Percentiles rank a stretch among this genome's conserved stretches.
These are phyloP conservation scores for Orthosia gothica DNA, from an alignment of 2,888 invertebrate genomes.

Conservation along the genomic window DNA sequence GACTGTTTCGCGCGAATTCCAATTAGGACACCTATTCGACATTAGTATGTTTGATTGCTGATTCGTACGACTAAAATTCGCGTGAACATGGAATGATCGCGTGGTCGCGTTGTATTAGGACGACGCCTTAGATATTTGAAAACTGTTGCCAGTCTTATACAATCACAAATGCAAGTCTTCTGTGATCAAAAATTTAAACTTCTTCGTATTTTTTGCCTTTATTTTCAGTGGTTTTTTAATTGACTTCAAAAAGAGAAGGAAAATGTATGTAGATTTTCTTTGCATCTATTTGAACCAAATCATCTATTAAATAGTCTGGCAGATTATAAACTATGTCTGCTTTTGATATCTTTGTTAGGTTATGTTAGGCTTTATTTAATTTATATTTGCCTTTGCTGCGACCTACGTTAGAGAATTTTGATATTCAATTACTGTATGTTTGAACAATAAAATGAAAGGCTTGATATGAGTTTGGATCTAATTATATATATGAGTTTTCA, in stretches of 20 bases:
- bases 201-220: slow-evolving; percentile 5
- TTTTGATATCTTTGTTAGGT: not conserved
- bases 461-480: slow-evolving; percentile 1
- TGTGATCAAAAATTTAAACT: not conserved
- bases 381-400: not conserved
- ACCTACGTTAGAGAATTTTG: not conserved
- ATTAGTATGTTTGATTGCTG: no score
- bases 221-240: slow-evolving; percentile 1
- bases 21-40: no score
- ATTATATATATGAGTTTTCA: not conserved
- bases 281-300: not conserved
- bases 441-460: not conserved
- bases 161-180: no score
- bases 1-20: no score
- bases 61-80: no score
- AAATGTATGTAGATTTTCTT: no score
- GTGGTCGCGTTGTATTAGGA: no score
- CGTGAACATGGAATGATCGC: no score
- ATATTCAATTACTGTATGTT: slow-evolving; percentile 15
- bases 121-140: no score
- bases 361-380: slow-evolving; percentile 9
- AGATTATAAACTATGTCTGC: not conserved
- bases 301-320: slow-evolving; percentile 20
- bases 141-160: no score
- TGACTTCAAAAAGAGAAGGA: no score